Percentiles rank a stretch among this genome's conserved stretches.
These are phyloP conservation scores for Melieria picta DNA, from an alignment of 2,888 invertebrate genomes.

Conservation along the genomic window DNA sequence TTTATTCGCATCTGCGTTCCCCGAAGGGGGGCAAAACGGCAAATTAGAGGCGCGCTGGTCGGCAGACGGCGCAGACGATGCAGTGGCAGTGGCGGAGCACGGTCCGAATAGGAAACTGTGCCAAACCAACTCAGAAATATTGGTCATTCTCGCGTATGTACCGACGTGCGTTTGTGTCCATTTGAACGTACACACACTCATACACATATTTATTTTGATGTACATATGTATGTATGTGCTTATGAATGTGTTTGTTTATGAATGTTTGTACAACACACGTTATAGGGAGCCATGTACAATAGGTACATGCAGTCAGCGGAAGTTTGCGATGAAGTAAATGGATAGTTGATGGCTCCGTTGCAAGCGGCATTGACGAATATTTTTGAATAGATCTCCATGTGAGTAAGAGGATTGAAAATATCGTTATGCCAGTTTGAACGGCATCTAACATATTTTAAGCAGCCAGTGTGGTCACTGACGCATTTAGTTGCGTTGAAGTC, in stretches of 20 bases:
- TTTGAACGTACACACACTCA: neutral
- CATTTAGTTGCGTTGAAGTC: too few species aligned
- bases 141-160: slow-evolving; percentile 2
- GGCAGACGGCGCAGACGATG: neutral
- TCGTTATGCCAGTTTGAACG: too few species aligned
- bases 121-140: slow-evolving; percentile 7
- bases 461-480: too few species aligned
- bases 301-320: too few species aligned
- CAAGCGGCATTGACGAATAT: too few species aligned
- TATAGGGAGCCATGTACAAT: too few species aligned
- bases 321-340: too few species aligned
- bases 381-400: too few species aligned
- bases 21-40: neutral
- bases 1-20: neutral
- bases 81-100: neutral
- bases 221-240: neutral
- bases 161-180: neutral
- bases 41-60: neutral
- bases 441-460: too few species aligned
- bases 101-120: slow-evolving; percentile 7
- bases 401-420: too few species aligned
- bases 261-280: neutral
- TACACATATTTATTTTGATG: neutral
- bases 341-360: too few species aligned
- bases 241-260: neutral